Evolutionary conservation across 64 coral and sea anemone genomes (phyloP), one percentile per base, ranked within the genome.

Genomic region (Platygyra sinensis): DNA sequence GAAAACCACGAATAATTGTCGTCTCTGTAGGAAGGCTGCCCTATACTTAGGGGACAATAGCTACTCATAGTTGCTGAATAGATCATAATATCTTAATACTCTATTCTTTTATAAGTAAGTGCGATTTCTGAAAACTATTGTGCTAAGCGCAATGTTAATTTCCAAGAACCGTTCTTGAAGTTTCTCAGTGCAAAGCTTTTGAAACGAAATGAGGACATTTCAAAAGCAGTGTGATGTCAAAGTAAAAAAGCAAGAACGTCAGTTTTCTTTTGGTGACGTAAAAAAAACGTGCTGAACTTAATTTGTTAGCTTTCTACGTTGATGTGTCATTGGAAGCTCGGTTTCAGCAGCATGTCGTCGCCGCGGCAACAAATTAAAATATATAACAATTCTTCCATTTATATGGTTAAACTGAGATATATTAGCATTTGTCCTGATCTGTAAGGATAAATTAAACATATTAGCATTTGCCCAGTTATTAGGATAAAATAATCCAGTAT

Each of bases 311-410:
- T 14, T 57, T 12, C 54, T 9, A 57, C 54, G 54, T 57, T 16
- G 54, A 16, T 46, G 54, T 57, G 54, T 46, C 54, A 57, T 57
- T 57, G 54, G 10, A 14, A 14, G 54, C 15, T 57, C 12, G 54
- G 15, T 57, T 16, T 57, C 15, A 57, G 6, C 11, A 57, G 1
- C 15, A 25, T 25, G 7, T 51, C 27, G 9, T 24, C 16, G 14
- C 42, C 28, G 30, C 25, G 32, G 36, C 65, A 85, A 28, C 24
- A 49, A 24, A 85, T 85, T 71, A 85, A 85, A 69, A 25, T 46
- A 51, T 18, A 0, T 72, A 14, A 57, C 54, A 12, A 14, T 57
- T 14, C 15, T 10, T 57, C 54, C 54, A 57, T 57, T 57, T 57
- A 57, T 57, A 57, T 15, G 54, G 15, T 10, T 57, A 12, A 57